Conservation (phyloP, 2,888 invertebrate species). For the Petrolisthes cinctipes region DNA sequence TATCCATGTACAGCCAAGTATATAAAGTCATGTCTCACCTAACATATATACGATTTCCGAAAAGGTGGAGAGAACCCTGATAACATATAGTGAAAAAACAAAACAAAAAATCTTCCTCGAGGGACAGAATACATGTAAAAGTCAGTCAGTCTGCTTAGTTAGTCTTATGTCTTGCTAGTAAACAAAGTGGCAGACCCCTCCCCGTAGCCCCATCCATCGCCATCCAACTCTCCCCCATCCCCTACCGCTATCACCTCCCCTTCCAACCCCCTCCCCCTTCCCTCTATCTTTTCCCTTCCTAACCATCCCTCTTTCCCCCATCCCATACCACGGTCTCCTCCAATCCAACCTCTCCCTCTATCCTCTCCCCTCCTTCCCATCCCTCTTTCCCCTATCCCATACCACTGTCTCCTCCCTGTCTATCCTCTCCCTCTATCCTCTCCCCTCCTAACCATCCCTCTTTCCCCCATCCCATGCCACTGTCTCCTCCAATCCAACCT, state of each 20-base stretch:
- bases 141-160: too few relatives aligned
- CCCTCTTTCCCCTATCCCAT: neutral
- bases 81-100: too few relatives aligned
- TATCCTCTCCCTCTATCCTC: neutral
- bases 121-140: too few relatives aligned
- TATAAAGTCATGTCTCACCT: too few relatives aligned
- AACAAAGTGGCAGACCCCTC: neutral
- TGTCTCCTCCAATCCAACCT: neutral
- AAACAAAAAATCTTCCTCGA: too few relatives aligned
- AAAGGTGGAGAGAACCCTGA: too few relatives aligned
- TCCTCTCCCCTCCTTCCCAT: neutral
- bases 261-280: neutral
- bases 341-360: neutral
- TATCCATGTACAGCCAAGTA: too few relatives aligned
- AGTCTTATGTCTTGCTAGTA: too few relatives aligned
- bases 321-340: neutral
- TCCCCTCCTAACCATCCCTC: too few relatives aligned
- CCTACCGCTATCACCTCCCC: neutral
- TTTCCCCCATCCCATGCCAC: neutral
- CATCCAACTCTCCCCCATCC: neutral
- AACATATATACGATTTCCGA: too few relatives aligned
- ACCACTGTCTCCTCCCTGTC: neutral
- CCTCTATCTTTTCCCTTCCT: neutral
- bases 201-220: neutral
- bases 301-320: neutral